Conservation (phyloP, 2,888 invertebrate species). For the Lomographa bimaculata region DNA sequence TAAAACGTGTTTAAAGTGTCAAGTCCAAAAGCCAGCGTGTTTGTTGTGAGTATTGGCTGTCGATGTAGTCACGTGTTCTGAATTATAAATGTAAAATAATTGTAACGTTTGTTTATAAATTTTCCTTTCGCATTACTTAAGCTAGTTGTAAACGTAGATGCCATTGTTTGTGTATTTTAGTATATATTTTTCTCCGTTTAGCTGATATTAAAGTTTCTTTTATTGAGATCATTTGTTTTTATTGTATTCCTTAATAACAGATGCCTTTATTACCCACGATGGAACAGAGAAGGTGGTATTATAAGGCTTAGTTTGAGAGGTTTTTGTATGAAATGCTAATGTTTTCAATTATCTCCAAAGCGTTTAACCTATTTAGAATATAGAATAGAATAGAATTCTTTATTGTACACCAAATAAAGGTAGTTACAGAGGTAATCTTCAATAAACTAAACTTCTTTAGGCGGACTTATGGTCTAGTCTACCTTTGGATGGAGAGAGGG, state of each 20-base stretch:
- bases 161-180: constrained; percentile 74
- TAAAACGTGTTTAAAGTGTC: constrained; percentile 2
- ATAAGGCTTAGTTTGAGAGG: no score
- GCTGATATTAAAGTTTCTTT: constrained; percentile 74
- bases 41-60: constrained; percentile 23
- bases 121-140: constrained; percentile 37
- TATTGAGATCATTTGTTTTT: constrained; percentile 51
- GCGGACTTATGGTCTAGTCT: no score
- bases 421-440: no score
- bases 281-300: constrained; percentile 1
- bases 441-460: no score
- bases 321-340: no score
- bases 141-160: constrained; percentile 58
- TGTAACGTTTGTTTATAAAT: constrained; percentile 23
- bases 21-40: constrained; percentile 19
- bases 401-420: no score
- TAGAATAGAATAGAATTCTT: no score
- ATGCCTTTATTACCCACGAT: not conserved
- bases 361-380: no score
- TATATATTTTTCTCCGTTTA: constrained; percentile 67
- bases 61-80: constrained; percentile 17
- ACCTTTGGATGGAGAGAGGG: no score
- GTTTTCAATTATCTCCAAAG: no score
- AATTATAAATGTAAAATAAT: constrained; percentile 18
- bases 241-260: no score